Evolutionary conservation across 2,113 vertebrate species (phyloP), one percentile per base, ranked within the genome.

Genomic region (Xiphophorus maculatus): DNA sequence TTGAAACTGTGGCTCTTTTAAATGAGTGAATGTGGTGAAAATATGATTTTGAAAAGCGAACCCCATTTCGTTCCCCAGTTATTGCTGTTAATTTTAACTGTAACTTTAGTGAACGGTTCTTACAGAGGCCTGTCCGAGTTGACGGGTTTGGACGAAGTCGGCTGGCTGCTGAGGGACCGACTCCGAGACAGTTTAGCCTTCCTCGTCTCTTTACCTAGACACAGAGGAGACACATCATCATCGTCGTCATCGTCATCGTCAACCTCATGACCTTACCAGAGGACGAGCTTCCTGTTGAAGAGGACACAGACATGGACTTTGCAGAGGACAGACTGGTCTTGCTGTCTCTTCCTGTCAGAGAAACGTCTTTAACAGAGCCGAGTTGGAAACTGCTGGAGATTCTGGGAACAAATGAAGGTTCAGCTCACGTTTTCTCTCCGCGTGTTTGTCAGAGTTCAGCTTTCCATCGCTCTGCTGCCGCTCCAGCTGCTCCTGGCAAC

Each of bases 111-210:
- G 35, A 11, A 11, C 10, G 35, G 13, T 19, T 60, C 95, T 90
- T 96, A 98, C 97, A 94, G 92, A 84, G 93, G 65, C 91, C 97
- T 95, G 73, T 98, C 97, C 76, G 95, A 88, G 89, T 90, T 96
- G 89, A 90, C 82, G 67, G 96, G 94, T 94, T 97, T 97, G 74
- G 96, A 91, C 10, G 96, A 93, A 4, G 96, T 93, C 17, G 95
- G 94, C 91, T 98, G 96, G 91, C 95, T 96, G 91, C 95, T 97
- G 87, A 98, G 97, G 58, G 97, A 98, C 22, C 97, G 96, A 87
- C 97, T 98, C 88, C 97, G 94, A 66, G 96, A 95, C 87, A 98
- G 86, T 92, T 98, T 98, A 75, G 96, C 96, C 89, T 96, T 97
- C 92, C 96, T 97, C 84, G 94, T 95, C 91, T 97, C 97, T 94